Evolutionary conservation across 2,113 vertebrate species (phyloP), one percentile per base, ranked within the genome.

Genomic region (Oreochromis niloticus): DNA sequence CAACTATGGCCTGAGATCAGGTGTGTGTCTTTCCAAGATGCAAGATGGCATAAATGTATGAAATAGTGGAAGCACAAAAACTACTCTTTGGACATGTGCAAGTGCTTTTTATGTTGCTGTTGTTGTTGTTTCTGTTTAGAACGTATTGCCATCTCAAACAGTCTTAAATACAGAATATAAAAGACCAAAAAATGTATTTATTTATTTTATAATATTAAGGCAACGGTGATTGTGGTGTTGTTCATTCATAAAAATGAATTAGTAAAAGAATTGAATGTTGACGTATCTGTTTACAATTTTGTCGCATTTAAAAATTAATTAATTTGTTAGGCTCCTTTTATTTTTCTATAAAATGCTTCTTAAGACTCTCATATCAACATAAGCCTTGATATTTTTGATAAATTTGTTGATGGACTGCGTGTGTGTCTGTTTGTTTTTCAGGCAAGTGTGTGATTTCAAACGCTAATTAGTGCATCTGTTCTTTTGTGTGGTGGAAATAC

Each of bases 391-490:
- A 73, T 80, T 32, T 82, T 54, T 22, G 43, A 84, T 73, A 41
- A 1, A 66, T 83, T 57, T 73, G 78, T 7, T 17, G 41, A 32
- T 78, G 22, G n/a, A 22, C 55, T 78, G 5, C 54, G 46, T 81
- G n/a, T 56, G 19, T 41, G 8, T 12, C 0, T 73, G 68, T 73
- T 10, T 78, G 43, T 32, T 50, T 75, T 75, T 75, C 43, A 75
- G 12, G 52, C 78, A 12, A 39, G 5, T 16, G 73, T 59, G 36
- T 86, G 83, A 80, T 90, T 68, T 91, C 86, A 52, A 30, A 80
- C 54, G 54, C 75, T 43, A 87, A 85, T 89, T 90, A 84, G 75
- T 3, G 9, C 87, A 87, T 87, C 79, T 93, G 91, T 87, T 90
- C 61, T 63, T 73, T 87, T 85, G 52, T 89, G 54, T 59, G 3